Base-by-base conservation (phyloP, 2,888 invertebrate species). In the Eupithecia tripunctaria region DNA sequence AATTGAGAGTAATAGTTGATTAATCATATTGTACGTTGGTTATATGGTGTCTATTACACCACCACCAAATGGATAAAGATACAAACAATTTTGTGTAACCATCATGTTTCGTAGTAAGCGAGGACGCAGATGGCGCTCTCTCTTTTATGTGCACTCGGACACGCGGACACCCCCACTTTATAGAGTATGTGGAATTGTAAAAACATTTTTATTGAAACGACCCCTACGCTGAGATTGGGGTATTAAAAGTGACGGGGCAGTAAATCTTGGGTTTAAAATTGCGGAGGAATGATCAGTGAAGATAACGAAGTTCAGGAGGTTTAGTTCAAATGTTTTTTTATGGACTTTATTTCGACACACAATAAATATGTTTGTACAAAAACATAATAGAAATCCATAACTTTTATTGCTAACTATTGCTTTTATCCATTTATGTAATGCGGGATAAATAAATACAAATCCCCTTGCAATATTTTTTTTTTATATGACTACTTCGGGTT, bases 91-190 rank as follows among this genome's bases (percentile, higher is more conserved):
- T 18, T 60, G 59, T 64, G 38, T 43, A 18, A 73, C 29, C 67
- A 71, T 73, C 69, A 76, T 76, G 76, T 74, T 74, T 63, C 68
- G 70, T 74, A 72, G 36, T 21, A 63, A 41, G 73, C 74, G 64
- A 43, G 80, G 83, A 73, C 84, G 78, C 88, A 88, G 83, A 84
- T 87, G 88, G 84, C 82, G n/a, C 70, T 77, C 80, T 79, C 29
- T 12, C 78, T 84, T 85, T 87, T 86, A 87, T 87, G 84, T 85
- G 82, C 84, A 82, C 86, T 85, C 78, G 76, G 76, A 56, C 56
- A 56, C 74, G 74, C 80, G 82, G 83, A 83, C 83, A 82, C 84
- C 84, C 80, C 75, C 81, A 84, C 86, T 88, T 87, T 88, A 87
- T 87, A 80, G 81, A 74, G 70, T 73, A 74, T 72, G 73, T 73